Evolutionary conservation across 2,113 vertebrate genomes (phyloP).

Genomic region (Thamnophis sirtalis): DNA sequence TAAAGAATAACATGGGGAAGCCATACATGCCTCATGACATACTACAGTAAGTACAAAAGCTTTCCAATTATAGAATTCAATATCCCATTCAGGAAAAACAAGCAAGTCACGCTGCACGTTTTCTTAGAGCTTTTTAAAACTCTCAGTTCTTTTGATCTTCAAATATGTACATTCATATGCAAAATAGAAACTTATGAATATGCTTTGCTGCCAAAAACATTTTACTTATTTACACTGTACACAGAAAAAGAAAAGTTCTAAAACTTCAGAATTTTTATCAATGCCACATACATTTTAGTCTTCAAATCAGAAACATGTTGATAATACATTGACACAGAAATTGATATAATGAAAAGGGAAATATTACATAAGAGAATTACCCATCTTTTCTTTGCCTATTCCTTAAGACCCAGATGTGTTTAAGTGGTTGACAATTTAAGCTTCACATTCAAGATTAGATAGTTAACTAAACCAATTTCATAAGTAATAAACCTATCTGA

Average conservation of each 20-base stretch:
- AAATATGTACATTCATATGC: background rate
- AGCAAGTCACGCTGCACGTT: background rate
- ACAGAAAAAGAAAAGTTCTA: background rate
- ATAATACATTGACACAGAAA: background rate
- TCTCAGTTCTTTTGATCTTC: background rate
- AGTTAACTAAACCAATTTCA: background rate
- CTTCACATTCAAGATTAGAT: background rate
- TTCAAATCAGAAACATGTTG: background rate
- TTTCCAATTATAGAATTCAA: slow-evolving; percentile 1
- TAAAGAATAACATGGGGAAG: background rate
- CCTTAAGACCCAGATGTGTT: background rate
- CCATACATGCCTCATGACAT: background rate
- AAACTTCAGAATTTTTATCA: background rate
- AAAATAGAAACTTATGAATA: background rate
- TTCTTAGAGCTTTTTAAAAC: background rate
- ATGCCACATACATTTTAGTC: background rate
- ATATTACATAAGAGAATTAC: background rate
- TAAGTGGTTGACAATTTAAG: background rate
- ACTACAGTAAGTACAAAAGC: rapidly evolving
- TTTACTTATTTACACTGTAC: background rate
- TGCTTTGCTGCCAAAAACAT: background rate
- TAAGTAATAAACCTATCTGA: background rate
- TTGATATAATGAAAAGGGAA: background rate
- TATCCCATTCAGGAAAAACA: background rate
- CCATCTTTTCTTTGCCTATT: background rate